Base-by-base conservation (phyloP, 2,888 invertebrate genomes). In the Corbicula japonica region DNA sequence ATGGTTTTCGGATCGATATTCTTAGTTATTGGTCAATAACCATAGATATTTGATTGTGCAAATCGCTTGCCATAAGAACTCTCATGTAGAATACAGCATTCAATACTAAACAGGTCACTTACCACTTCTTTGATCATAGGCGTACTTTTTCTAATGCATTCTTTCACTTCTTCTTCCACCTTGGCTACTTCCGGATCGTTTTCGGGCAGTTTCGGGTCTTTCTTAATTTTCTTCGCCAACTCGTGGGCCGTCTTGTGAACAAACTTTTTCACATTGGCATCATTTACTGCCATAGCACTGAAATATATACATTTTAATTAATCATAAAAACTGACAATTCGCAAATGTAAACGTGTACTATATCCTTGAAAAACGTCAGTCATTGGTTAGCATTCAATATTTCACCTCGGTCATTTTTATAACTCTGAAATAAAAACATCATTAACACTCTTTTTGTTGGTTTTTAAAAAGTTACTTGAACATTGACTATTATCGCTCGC, bases 41-140 rank as follows among this genome's bases (percentile, higher is more conserved):
- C n/a, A n/a, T n/a, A 38, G 15, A 15, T 18, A 12, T 8, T 8
- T 38, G 8, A 12, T 8, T 12, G 15, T 8, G 41, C 41, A 38
- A 38, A 15, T 12, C 8, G 41, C 41, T 18, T 38, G 15, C 10
- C 41, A 15, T 18, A 38, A 38, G 15, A 38, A 38, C 8, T 12
- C 8, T 38, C 8, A 15, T 12, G 15, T 8, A 15, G 10, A 38
- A 38, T 8, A 38, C 8, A 38, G 8, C 18, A 38, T 18, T 12
- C 8, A 15, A 12, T 8, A 8, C 41, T 38, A 12, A 38, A 12
- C 8, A 18, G 35, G 34, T 35, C 5, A 68, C 76, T 48, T 58
- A 76, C 76, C 50, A 58, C 58, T 46, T 34, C 70, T 65, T 76
- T 76, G 28, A 76, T 66, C 18, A 72, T 34, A 4, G 76, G 76